Conservation (phyloP, 1,140 invertebrate species). For the Neodiprion lecontei region DNA sequence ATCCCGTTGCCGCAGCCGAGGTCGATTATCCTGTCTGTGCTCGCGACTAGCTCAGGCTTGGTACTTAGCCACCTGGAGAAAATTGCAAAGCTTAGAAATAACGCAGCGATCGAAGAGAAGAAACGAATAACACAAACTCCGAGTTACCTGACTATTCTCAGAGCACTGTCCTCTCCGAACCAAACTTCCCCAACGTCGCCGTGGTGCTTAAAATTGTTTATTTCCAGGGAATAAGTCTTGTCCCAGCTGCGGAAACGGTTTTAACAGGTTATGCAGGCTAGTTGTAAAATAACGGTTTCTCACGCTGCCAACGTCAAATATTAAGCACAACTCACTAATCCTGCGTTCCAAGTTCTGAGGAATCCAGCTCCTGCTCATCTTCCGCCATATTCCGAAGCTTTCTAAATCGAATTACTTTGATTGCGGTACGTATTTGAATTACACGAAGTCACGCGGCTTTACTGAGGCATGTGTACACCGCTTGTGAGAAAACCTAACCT, state of each 20-base stretch:
- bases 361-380: constrained; percentile 65
- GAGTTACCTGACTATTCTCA: constrained; percentile 73
- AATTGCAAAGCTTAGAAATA: constrained; percentile 9
- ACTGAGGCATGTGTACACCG: constrained; percentile 10
- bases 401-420: not conserved
- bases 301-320: not conserved
- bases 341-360: constrained; percentile 81
- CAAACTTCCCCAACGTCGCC: constrained; percentile 92
- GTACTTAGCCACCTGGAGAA: constrained; percentile 48
- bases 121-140: not conserved
- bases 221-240: constrained; percentile 78
- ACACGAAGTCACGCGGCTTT: constrained; percentile 20
- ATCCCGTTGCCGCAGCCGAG: constrained; percentile 92
- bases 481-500: constrained; percentile 26
- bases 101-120: not conserved
- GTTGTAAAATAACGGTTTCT: not conserved
- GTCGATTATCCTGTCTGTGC: constrained; percentile 68
- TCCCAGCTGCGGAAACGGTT: constrained; percentile 76
- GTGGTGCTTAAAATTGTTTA: constrained; percentile 81
- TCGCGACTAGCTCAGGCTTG: constrained; percentile 37
- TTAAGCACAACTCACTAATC: constrained; percentile 67
- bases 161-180: constrained; percentile 86
- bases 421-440: constrained; percentile 9
- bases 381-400: constrained; percentile 16
- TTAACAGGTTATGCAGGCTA: constrained; percentile 20